Percentiles rank a stretch among this genome's conserved stretches.
These are phyloP conservation scores for Pleuronectes platessa DNA, from an alignment of 2,113 vertebrate genomes.

Conservation along the genomic window DNA sequence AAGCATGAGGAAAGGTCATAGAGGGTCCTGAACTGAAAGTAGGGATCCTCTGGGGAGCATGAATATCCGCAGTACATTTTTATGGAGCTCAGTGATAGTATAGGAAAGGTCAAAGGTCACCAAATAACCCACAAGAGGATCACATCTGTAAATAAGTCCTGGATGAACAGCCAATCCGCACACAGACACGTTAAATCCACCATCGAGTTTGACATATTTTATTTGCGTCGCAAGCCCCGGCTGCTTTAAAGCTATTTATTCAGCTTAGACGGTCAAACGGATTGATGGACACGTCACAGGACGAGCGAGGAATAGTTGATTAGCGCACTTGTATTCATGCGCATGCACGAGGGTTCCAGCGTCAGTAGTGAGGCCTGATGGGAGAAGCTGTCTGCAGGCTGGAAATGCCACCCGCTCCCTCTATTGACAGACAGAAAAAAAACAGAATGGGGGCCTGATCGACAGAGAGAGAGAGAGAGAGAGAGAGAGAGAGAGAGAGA, in stretches of 20 bases:
- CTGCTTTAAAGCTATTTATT: slow-evolving; percentile 51
- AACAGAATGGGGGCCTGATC: slow-evolving; percentile 35
- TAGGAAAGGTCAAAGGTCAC: not conserved
- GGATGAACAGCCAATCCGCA: not conserved
- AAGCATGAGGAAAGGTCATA: too few species aligned
- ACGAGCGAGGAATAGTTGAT: slow-evolving; percentile 58
- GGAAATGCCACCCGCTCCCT: slow-evolving; percentile 63
- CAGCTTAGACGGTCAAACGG: slow-evolving; percentile 32
- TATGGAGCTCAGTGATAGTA: too few species aligned
- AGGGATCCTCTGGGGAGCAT: too few species aligned
- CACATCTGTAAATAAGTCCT: not conserved
- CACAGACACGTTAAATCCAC: too few species aligned
- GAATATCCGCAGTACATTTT: too few species aligned
- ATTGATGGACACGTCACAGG: slow-evolving; percentile 60
- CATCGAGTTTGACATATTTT: too few species aligned
- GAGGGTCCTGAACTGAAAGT: too few species aligned
- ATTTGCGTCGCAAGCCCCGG: not conserved
- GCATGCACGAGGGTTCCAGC: slow-evolving; percentile 53
- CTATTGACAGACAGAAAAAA: slow-evolving; percentile 51
- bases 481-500: not conserved
- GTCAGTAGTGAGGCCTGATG: slow-evolving; percentile 64
- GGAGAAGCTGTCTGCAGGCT: slow-evolving; percentile 67
- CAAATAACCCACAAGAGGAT: too few species aligned
- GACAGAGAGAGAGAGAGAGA: slow-evolving; percentile 30
- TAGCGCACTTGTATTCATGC: slow-evolving; percentile 55